Conservation (phyloP, 2,113 vertebrate species). For the Garra rufa region DNA sequence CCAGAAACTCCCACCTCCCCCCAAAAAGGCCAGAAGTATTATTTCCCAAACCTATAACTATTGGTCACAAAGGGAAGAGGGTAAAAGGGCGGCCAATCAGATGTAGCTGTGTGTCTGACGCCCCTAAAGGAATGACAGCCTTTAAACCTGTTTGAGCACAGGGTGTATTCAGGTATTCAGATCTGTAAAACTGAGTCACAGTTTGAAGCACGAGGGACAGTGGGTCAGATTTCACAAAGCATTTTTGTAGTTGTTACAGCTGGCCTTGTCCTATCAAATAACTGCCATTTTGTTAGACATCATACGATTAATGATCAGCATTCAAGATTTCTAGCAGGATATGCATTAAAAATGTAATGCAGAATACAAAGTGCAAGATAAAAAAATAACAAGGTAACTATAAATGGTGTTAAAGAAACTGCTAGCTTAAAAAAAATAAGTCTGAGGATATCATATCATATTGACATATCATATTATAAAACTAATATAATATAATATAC, state of each 20-base stretch:
- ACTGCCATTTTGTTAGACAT: neutral
- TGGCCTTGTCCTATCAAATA: neutral
- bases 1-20: conserved; percentile 38
- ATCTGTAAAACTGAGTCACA: neutral
- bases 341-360: neutral
- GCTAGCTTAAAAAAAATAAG: no score
- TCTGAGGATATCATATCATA: no score
- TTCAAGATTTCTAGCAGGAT: neutral
- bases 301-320: neutral
- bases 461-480: no score
- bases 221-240: neutral
- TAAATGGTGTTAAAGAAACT: no score
- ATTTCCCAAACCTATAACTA: conserved; percentile 42
- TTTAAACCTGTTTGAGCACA: conserved; percentile 13
- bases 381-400: neutral
- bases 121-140: conserved; percentile 51
- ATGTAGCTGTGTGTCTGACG: conserved; percentile 33
- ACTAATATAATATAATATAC: no score
- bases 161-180: neutral
- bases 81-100: conserved; percentile 67
- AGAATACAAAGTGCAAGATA: neutral
- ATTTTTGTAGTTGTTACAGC: neutral
- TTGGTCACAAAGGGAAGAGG: conserved; percentile 64
- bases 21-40: conserved; percentile 16
- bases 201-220: neutral